A percentile compares a stretch with the other conserved stretches of the same genome.
phyloP scores from a whole-genome alignment of 2,797 vertebrate species.

The Rhincodon typus region DNA sequence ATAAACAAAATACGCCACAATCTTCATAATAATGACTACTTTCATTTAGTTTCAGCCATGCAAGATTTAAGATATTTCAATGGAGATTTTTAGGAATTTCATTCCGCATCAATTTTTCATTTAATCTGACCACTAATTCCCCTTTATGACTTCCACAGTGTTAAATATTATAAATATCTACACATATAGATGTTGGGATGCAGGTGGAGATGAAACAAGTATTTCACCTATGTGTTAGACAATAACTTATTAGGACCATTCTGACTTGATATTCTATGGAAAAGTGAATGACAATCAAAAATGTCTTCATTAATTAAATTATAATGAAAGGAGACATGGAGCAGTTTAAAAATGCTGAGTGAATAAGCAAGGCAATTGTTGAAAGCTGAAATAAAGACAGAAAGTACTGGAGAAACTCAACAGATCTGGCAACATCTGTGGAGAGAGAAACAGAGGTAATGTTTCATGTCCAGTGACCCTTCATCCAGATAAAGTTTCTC shows the following conservation, averaged over 20 bases:
- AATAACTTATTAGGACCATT: background rate
- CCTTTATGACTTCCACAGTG: too few species aligned
- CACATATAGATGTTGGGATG: background rate
- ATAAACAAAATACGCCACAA: background rate
- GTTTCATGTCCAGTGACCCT: too few species aligned
- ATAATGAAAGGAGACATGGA: background rate
- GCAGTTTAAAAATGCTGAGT: background rate
- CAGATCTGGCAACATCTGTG: too few species aligned
- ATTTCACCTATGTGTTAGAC: background rate
- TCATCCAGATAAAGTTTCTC: too few species aligned
- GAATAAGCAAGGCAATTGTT: background rate
- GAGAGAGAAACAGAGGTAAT: too few species aligned
- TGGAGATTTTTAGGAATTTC: background rate
- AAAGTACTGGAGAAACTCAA: too few species aligned
- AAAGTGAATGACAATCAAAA: background rate
- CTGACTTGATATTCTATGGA: background rate
- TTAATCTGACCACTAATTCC: too few species aligned
- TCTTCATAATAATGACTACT: background rate
- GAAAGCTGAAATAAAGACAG: too few species aligned
- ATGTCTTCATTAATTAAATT: background rate
- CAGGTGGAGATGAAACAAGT: background rate
- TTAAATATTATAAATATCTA: background rate
- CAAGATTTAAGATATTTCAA: background rate
- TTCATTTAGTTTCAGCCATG: background rate
- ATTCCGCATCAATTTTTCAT: background rate